Percentiles rank a stretch among this genome's conserved stretches.
Conservation (phyloP, 2,113 vertebrate genomes). For the Nesoenas mayeri region DNA sequence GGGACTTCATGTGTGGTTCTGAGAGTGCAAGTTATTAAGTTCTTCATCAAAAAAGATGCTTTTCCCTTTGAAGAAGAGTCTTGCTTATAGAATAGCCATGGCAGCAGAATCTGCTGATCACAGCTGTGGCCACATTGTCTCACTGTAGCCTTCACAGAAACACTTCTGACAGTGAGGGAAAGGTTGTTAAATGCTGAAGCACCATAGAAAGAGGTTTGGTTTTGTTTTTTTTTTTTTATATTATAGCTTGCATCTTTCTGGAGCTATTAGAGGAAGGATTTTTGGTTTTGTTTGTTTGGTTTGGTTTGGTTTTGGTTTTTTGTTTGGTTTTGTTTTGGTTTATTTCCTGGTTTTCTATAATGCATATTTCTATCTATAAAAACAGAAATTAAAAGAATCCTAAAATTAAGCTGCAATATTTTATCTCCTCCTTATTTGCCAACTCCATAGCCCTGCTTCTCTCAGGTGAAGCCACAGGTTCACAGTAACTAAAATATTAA, state of each 20-base stretch:
- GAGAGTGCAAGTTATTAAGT: neutral
- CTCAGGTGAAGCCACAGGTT: neutral
- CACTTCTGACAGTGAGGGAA: neutral
- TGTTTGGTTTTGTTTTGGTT: neutral
- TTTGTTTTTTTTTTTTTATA: neutral
- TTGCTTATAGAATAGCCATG: neutral
- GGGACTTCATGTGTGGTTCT: neutral
- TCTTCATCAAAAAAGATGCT: neutral
- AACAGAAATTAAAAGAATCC: neutral
- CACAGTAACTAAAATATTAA: neutral
- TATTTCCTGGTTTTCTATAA: neutral
- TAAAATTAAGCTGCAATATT: neutral
- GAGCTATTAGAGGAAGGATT: neutral
- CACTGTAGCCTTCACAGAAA: neutral
- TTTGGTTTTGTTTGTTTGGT: neutral
- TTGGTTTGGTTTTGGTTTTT: neutral
- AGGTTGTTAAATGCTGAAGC: neutral
- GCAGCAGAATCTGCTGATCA: neutral
- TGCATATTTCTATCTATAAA: neutral
- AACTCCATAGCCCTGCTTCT: neutral
- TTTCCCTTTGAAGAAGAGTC: neutral
- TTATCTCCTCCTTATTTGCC: neutral
- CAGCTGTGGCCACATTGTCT: neutral
- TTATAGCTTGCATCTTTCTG: neutral
- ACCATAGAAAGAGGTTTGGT: neutral